Conservation (phyloP, 2,113 vertebrate genomes). For the Gallinago undulata region DNA sequence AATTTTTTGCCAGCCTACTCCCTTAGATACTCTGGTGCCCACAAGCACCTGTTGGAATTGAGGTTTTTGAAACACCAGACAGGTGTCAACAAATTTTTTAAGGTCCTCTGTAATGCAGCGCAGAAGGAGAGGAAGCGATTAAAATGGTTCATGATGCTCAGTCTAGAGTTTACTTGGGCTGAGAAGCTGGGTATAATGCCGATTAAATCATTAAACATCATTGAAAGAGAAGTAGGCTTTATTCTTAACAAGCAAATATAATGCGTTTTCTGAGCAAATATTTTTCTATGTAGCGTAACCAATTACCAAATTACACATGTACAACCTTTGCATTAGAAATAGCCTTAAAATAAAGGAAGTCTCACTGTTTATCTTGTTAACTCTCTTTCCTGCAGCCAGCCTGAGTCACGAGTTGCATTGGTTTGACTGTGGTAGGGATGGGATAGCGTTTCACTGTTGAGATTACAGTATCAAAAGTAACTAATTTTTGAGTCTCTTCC, state of each 20-base stretch:
- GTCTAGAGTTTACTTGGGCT: not conserved
- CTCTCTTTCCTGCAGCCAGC: not conserved
- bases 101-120: not conserved
- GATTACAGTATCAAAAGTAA: not conserved
- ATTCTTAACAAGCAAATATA: not conserved
- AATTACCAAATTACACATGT: not conserved
- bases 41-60: slow-evolving; percentile 27
- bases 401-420: not conserved
- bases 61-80: slow-evolving; percentile 5
- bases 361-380: not conserved
- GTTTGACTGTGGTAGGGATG: not conserved
- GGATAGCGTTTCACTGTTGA: not conserved
- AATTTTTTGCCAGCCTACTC: not conserved
- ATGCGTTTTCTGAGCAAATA: not conserved
- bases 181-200: not conserved
- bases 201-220: not conserved
- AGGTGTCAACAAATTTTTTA: slow-evolving; percentile 47
- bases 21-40: not conserved
- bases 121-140: not conserved
- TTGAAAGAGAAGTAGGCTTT: not conserved
- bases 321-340: not conserved
- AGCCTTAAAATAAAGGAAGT: not conserved
- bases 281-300: not conserved
- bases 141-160: not conserved
- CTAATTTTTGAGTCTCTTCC: not conserved